These are phyloP conservation scores for Gila orcuttii DNA, from an alignment of 2,113 vertebrate genomes.

Conservation along the genomic window DNA sequence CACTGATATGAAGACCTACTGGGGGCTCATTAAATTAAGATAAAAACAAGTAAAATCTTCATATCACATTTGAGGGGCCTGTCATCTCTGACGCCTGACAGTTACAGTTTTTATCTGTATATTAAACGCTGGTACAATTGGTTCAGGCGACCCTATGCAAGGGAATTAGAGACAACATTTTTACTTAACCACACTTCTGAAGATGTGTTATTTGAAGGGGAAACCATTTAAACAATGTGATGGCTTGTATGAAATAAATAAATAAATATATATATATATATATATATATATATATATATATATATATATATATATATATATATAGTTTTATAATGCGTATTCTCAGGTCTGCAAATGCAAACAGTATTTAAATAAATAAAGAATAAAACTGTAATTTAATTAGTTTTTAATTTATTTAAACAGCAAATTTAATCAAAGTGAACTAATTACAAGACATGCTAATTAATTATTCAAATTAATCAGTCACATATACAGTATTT, in stretches of 20 bases:
- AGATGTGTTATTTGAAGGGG: neutral
- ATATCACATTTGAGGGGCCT: constrained; percentile 16
- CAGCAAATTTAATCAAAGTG: neutral
- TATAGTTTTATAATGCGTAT: too few species aligned
- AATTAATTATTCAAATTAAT: neutral
- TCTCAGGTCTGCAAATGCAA: neutral
- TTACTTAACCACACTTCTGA: neutral
- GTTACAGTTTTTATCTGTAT: neutral
- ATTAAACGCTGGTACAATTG: neutral
- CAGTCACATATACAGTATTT: neutral
- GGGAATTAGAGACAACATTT: neutral
- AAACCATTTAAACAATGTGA: neutral
- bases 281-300: too few species aligned
- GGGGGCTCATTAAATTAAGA: constrained; percentile 37
- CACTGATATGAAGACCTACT: constrained; percentile 13
- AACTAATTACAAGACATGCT: neutral
- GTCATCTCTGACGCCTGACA: constrained; percentile 7
- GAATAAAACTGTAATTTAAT: neutral
- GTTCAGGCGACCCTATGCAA: neutral
- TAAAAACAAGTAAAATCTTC: constrained; percentile 36
- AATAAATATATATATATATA: too few species aligned
- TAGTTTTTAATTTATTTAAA: neutral
- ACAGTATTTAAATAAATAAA: too few species aligned
- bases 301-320: too few species aligned
- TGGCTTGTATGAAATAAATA: neutral